Conservation (phyloP, 2,113 vertebrate genomes). For the Onychostruthus taczanowskii region DNA sequence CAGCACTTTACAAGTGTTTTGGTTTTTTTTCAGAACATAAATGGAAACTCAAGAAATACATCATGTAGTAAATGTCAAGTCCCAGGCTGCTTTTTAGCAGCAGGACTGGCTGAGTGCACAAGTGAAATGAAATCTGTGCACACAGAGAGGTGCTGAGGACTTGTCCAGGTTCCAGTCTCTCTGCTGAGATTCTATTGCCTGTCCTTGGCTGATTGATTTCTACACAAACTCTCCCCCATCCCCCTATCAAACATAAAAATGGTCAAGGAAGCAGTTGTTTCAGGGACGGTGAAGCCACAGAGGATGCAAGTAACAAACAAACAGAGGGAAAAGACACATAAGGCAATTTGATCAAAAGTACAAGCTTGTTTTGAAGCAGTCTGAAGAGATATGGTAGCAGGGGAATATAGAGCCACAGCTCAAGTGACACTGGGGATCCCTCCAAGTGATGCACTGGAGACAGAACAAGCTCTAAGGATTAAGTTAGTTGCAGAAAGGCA, state of each 20-base stretch:
- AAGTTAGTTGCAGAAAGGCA: background rate
- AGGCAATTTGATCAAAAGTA: background rate
- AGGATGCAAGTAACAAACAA: background rate
- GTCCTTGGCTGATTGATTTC: background rate
- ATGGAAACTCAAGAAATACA: background rate
- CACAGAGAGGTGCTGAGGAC: background rate
- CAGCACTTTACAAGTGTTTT: background rate
- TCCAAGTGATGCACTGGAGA: background rate
- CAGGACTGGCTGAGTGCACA: background rate
- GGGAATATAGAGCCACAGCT: background rate
- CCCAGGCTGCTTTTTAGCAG: background rate
- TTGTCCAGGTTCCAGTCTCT: background rate
- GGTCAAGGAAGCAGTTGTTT: background rate
- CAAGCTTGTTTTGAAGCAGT: background rate
- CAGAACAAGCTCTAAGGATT: background rate
- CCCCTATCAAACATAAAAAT: background rate
- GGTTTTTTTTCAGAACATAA: background rate
- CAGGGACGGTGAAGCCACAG: rapidly evolving
- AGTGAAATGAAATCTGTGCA: rapidly evolving
- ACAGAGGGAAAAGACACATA: background rate
- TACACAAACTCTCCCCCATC: background rate
- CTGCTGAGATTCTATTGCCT: background rate
- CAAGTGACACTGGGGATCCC: background rate
- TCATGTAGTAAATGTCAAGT: background rate
- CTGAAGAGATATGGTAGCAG: background rate